Base-by-base conservation (phyloP, 2,888 invertebrate species). In the Melipona beecheii region DNA sequence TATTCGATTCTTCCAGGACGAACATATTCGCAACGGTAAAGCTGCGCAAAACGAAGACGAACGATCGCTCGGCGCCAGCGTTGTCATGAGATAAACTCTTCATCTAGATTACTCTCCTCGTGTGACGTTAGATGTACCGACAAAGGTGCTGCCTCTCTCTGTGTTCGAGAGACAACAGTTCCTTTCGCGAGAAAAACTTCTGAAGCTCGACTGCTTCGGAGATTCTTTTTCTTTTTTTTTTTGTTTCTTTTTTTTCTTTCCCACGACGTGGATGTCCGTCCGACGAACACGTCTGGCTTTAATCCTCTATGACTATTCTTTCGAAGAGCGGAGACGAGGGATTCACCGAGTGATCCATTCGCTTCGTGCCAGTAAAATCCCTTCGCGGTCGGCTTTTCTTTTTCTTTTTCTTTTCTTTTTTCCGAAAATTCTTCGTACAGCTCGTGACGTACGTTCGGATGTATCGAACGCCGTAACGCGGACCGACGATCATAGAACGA, bases 1-100 rank as follows among this genome's bases (percentile, higher is more conserved):
- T 60, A 69, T 90, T 87, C 83, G 86, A 86, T 92, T 91, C 90
- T 94, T 93, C 92, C 97, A 98, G 98, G 96, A 96, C 97, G 93
- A 98, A 97, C 95, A 97, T 97, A 95, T 98, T 98, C 94, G 98
- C 98, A 84, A 98, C 98, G 85, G 97, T 98, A 94, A 98, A 98
- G 95, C 96, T 98, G 94, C 96, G 98, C 94, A 98, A 97, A 95
- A 97, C 97, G 92, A 97, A 97, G 95, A 97, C 98, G 93, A 97
- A 97, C 95, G 98, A 98, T 95, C 96, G 98, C 92, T 97, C 97
- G 89, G 97, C 97, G 91, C 97, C 98, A 89, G 96, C 97, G 56
- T 90, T 94, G 84, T 94, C 93, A 93, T 94, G 92, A 93, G 91
- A 90, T 75, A 88, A 87, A 70, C 79, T 85, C 66, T 86, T 87